Conservation (phyloP, 2,797 vertebrate species). For the Lepilemur septentrionalis region DNA sequence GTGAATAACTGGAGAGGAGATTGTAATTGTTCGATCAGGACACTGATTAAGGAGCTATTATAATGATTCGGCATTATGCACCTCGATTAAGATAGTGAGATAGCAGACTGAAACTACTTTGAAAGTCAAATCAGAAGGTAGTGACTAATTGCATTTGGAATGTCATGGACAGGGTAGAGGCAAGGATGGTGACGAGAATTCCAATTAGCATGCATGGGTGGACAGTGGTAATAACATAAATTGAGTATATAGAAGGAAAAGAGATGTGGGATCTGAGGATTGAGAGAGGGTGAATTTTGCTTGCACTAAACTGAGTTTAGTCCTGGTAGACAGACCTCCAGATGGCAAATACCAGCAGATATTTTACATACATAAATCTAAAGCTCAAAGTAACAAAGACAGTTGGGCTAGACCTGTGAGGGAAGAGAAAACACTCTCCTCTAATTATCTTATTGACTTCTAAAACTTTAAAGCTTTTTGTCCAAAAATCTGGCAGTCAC, state of each 20-base stretch:
- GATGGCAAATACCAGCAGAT: not conserved
- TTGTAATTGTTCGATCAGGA: not conserved
- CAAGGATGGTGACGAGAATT: not conserved
- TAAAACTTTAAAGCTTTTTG: conserved; percentile 19
- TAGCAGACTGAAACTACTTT: not conserved
- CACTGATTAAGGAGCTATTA: not conserved
- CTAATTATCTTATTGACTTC: not conserved
- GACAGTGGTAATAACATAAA: not conserved
- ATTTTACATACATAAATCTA: not conserved
- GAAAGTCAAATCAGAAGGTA: not conserved
- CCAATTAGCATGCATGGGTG: not conserved
- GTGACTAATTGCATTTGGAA: not conserved
- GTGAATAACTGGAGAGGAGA: not conserved
- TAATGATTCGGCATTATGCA: not conserved
- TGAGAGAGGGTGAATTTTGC: not conserved
- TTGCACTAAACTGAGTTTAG: not conserved
- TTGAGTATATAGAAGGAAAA: not conserved
- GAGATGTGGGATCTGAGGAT: not conserved
- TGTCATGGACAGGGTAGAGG: not conserved
- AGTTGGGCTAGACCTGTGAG: not conserved
- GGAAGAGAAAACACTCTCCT: not conserved
- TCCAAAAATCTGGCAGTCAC: not conserved
- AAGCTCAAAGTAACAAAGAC: not conserved
- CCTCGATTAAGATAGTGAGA: not conserved
- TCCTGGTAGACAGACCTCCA: not conserved